Base-by-base conservation (phyloP, 1,140 invertebrate genomes). In the Dendroctonus valens region DNA sequence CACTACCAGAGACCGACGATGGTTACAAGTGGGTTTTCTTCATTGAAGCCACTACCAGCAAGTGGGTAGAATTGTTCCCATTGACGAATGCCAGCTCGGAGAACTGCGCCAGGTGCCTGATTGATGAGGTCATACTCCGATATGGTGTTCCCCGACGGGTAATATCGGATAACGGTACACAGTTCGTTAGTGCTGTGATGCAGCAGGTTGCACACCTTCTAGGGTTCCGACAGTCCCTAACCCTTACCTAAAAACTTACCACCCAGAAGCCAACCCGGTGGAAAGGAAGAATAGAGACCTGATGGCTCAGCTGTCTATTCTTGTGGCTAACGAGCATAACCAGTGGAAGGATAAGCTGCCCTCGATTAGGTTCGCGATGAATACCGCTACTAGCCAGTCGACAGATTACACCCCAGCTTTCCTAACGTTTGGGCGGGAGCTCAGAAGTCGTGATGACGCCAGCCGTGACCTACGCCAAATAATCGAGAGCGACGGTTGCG, bases 311-410 rank as follows among this genome's bases (percentile, higher is more conserved):
- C 40, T 67, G 14, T 37, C 64, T 15, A 67, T 54, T 15, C 44
- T 48, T 9, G 8, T 14, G 42, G 26, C 6, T 7, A 6, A 51
- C 12, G 57, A 67, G 6, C 65, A 67, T 46, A 67, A 38, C 11
- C n/a, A 5, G 6, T 67, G 65, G 69, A 51, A 76, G 0, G 77
- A 74, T 26, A 81, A 80, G 26, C 26, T 67, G 6, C 12, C 74
- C 3, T 72, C 76, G 15, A 70, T 81, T 5, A 66, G 74, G 0
- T 81, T 79, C 54, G 80, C 79, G 0, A 75, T 79, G 64, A 81
- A 82, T 55, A 79, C 80, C 0, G 77, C 75, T 65, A 73, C 7
- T 12, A 51, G 48, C 42, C 12, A 50, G 6, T 37, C 58, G 11
- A 68, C 67, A 11, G 67, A 61, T 15, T 57, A 38, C 40, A 65